Percentiles rank a stretch among this genome's conserved stretches.
Conservation (phyloP, 2,888 invertebrate genomes). For the Cepaea hortensis region DNA sequence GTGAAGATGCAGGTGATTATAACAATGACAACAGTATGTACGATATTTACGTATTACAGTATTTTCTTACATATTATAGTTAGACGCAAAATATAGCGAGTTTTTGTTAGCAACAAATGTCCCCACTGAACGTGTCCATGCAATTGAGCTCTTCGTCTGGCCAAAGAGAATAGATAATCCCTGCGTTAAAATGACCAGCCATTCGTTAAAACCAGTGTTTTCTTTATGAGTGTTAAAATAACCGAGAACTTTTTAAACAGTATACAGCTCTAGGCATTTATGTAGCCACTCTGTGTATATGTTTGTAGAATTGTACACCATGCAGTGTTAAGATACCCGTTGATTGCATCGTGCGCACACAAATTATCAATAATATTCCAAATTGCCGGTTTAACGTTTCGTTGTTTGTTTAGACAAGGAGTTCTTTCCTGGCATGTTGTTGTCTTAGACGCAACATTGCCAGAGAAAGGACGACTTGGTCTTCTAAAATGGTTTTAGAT, state of each 20-base stretch:
- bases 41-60: too few species aligned
- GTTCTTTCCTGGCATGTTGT: background rate
- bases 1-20: too few species aligned
- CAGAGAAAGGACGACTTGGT: background rate
- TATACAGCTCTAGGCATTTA: too few species aligned
- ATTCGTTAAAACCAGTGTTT: too few species aligned
- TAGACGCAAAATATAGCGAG: too few species aligned
- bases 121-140: too few species aligned
- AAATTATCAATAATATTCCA: background rate
- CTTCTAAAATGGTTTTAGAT: background rate
- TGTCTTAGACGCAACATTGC: background rate
- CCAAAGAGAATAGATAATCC: background rate
- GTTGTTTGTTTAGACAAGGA: conserved; percentile 14
- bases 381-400: conserved; percentile 12
- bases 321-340: background rate
- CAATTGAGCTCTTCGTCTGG: too few species aligned
- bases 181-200: background rate
- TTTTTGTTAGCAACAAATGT: too few species aligned
- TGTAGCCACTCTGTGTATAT: background rate
- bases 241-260: too few species aligned
- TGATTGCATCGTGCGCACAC: background rate
- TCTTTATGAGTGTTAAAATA: too few species aligned
- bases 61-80: too few species aligned
- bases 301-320: background rate
- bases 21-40: too few species aligned